phyloP scores from a whole-genome alignment of 2,888 invertebrate genomes.

The Apodemia zela region DNA sequence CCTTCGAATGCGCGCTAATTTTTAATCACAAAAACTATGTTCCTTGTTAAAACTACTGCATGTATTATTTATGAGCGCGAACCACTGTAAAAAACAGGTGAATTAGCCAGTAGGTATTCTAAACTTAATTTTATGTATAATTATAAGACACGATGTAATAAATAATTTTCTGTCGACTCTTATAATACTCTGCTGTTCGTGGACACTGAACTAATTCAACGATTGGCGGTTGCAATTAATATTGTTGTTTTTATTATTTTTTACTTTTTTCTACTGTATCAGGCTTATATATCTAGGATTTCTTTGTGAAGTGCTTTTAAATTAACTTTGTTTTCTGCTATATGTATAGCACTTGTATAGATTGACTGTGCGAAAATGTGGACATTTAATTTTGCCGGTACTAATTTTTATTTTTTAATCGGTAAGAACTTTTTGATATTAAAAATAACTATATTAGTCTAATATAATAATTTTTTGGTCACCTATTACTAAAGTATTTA shows the following conservation, averaged over 20 bases:
- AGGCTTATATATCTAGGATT: not conserved
- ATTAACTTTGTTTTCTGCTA: not conserved
- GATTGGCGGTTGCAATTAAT: not conserved
- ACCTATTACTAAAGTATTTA: too few relatives aligned
- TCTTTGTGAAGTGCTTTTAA: not conserved
- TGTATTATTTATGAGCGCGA: conserved; percentile 4
- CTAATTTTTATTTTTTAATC: too few relatives aligned
- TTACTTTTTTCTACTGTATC: not conserved
- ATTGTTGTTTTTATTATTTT: not conserved
- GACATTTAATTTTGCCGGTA: too few relatives aligned
- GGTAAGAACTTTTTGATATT: too few relatives aligned
- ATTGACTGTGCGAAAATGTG: too few relatives aligned
- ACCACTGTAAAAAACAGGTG: not conserved
- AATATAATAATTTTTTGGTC: too few relatives aligned
- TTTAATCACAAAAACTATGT: conserved; percentile 11
- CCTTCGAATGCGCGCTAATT: conserved; percentile 7
- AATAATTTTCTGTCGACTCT: conserved; percentile 3
- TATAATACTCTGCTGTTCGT: not conserved
- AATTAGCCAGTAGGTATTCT: not conserved
- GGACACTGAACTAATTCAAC: not conserved
- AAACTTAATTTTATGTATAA: not conserved
- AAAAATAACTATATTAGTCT: too few relatives aligned
- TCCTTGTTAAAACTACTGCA: conserved; percentile 4
- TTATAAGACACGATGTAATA: conserved; percentile 9
- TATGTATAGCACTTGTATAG: too few relatives aligned